A percentile compares a stretch with the other conserved stretches of the same genome.
Evolutionary conservation across 2,888 invertebrate genomes (phyloP).

Genomic region (Trissolcus japonicus): DNA sequence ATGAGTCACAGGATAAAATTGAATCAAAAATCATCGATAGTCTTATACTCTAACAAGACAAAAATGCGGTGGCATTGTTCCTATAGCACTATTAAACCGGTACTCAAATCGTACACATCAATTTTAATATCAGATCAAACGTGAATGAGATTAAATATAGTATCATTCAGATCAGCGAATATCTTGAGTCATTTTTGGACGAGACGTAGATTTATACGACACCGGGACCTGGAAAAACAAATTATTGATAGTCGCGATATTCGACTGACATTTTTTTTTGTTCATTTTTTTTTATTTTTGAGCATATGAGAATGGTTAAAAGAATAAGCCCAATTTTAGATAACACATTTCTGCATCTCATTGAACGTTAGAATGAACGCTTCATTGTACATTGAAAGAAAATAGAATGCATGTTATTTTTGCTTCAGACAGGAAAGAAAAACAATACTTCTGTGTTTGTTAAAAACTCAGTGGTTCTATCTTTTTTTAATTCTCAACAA

Average conservation of each 20-base stretch:
- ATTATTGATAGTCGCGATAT: slow-evolving; percentile 14
- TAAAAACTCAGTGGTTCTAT: background rate
- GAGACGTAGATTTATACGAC: slow-evolving; percentile 23
- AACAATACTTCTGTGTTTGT: background rate
- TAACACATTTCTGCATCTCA: too few species aligned
- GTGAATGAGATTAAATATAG: slow-evolving; percentile 9
- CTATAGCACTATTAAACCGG: slow-evolving; percentile 5
- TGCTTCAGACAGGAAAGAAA: background rate
- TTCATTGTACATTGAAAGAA: slow-evolving; percentile 5
- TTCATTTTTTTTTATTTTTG: background rate
- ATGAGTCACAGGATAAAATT: background rate
- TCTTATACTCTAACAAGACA: slow-evolving; percentile 7
- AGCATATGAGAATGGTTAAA: background rate
- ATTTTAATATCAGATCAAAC: slow-evolving; percentile 10
- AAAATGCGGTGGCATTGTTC: background rate
- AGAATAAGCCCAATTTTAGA: background rate
- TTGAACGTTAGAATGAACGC: background rate
- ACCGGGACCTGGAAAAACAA: slow-evolving; percentile 34
- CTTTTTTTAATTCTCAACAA: background rate
- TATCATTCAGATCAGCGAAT: slow-evolving; percentile 19
- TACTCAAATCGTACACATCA: slow-evolving; percentile 6
- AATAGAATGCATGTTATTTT: slow-evolving; percentile 4
- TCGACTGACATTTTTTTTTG: background rate
- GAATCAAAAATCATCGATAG: slow-evolving; percentile 1
- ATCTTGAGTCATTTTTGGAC: slow-evolving; percentile 27